Evolutionary conservation across 1,140 invertebrate species (phyloP), one percentile per base, ranked within the genome.

Genomic region (Formica selysi): DNA sequence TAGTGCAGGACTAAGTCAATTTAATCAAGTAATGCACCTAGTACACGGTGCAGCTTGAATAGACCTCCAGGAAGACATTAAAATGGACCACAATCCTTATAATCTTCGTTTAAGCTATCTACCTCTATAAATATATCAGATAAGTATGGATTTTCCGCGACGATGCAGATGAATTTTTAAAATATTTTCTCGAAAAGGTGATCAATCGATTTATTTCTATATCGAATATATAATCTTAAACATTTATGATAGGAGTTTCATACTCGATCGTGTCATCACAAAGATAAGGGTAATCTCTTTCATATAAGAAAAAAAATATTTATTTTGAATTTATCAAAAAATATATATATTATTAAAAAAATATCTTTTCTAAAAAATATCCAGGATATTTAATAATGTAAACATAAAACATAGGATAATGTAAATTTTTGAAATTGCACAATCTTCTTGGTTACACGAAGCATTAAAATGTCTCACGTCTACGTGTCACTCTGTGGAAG

Each of bases 1-100:
- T 54, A 44, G 71, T 76, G 62, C 70, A 38, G 73, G 61, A 78
- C 59, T 65, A 78, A 78, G 59, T 85, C 71, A 57, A 76, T 85
- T 85, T 85, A 85, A 85, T 85, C 81, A 85, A 85, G 81, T 85
- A 85, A 65, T 85, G 73, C 73, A 85, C 74, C 73, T 32, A 85
- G 71, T 67, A 85, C 70, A 85, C 41, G 61, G 44, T 65, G 61
- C 73, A 85, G 22, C 26, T 78, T 78, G 81, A 85, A 85, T 65
- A 78, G 61, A 78, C 26, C 32, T 78, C 48, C 22, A 76, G 22
- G 32, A 85, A 76, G 81, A 85, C 81, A 85, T 76, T 85, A 85
- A 41, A 41, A 85, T 85, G 81, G 81, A 85, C 81, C 81, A 73
- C 81, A 73, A 78, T 78, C 81, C 62, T 78, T 51, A 67, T 85